phyloP scores from a whole-genome alignment of 2,113 vertebrate genomes.

The Aspidoscelis tigris region DNA sequence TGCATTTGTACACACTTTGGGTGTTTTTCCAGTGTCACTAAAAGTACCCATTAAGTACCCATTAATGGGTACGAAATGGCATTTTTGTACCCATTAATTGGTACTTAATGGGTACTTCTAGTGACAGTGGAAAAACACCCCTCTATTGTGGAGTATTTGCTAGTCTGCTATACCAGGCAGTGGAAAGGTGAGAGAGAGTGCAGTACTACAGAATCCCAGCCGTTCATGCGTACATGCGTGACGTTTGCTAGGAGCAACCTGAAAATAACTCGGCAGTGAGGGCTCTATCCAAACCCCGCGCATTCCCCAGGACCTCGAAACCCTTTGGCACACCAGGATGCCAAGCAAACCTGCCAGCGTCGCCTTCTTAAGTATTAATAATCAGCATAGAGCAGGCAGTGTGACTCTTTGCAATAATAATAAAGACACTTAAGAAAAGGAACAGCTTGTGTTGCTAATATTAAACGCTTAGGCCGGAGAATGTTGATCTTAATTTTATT shows the following conservation, averaged over 20 bases:
- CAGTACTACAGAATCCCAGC: too few species aligned
- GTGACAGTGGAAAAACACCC: too few species aligned
- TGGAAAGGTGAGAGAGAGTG: too few species aligned
- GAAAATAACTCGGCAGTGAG: not conserved
- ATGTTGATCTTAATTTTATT: conserved; percentile 11
- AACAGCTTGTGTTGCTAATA: conserved; percentile 22
- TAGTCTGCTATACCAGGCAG: too few species aligned
- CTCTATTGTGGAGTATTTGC: too few species aligned
- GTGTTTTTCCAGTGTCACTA: too few species aligned
- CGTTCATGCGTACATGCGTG: too few species aligned
- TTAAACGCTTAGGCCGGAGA: conserved; percentile 6
- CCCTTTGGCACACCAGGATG: not conserved
- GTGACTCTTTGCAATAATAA: conserved; percentile 14
- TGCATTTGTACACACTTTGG: too few species aligned
- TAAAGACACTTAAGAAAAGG: not conserved
- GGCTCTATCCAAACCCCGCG: not conserved
- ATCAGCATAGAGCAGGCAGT: not conserved
- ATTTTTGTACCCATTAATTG: too few species aligned
- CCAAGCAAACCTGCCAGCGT: not conserved
- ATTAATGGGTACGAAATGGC: too few species aligned
- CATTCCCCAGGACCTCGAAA: not conserved
- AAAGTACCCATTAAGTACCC: too few species aligned
- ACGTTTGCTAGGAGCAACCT: not conserved
- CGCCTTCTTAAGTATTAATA: conserved; percentile 15
- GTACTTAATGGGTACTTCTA: too few species aligned